Evolutionary conservation across 2,113 vertebrate genomes (phyloP), one percentile per base, ranked within the genome.

Genomic region (Tetraodon nigroviridis): DNA sequence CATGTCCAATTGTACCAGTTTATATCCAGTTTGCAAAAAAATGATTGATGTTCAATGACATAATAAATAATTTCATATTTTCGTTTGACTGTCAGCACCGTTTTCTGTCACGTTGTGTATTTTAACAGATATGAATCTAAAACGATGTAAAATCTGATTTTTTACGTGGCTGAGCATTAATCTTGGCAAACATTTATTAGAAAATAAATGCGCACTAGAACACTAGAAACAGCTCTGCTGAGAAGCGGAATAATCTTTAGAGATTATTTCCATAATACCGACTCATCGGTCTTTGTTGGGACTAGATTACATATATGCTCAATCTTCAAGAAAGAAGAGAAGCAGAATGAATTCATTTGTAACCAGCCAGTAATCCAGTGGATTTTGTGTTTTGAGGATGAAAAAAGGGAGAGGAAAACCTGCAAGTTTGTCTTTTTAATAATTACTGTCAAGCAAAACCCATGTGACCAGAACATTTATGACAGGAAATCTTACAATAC

Each of bases 401-500:
- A 27, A 37, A 37, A 12, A 37, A 37, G 8, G 6, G 29, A 10
- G 29, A 37, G 32, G 11, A 11, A 37, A 37, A 11, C 32, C 5
- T 42, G 11, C 40, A 42, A 11, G 67, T 75, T 82, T 56, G 66
- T 83, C 68, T 78, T 90, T 88, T 91, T 89, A 89, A 87, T 90
- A 83, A 86, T 86, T 78, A 87, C 84, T 67, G 64, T 89, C 84
- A 89, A 86, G 79, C 81, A 88, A 87, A 87, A 84, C 79, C 83
- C 84, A 82, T 86, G 80, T 80, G 76, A 89, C 84, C 84, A 79
- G 81, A 89, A 89, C 88, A 89, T 89, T 78, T 81, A 87, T 86
- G 85, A 89, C 88, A 87, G 86, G 84, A 89, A 84, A 86, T 88
- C 81, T 88, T 87, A 89, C 86, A 83, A 85, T 88, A 90, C 85